Evolutionary conservation across 2,113 vertebrate species (phyloP), one percentile per base, ranked within the genome.

Genomic region (Myotis brandtii): DNA sequence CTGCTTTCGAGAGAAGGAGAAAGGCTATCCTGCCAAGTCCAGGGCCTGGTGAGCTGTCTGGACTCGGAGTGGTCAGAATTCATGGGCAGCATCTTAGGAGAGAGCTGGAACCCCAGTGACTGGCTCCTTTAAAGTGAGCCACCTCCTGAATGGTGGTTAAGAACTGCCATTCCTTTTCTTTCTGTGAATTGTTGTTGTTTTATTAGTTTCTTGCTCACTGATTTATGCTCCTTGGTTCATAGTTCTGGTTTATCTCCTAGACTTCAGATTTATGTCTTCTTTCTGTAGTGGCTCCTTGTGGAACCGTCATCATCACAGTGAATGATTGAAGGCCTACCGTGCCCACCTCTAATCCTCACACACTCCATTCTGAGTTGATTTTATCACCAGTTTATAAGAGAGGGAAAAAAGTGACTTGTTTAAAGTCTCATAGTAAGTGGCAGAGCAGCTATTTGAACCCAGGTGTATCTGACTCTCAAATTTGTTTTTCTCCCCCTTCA

Each of bases 151-250:
- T 5, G 54, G n/a, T 30, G 13, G 48, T 17, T 32, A 5, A 0
- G 11, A 88, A 30, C 20, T 20, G 40, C 21, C 18, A 8, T 52
- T 37, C 17, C 54, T n/a, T 69, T 75, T 20, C 6, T 93, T 43
- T 66, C 59, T 73, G 20, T 69, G 62, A 84, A 81, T 46, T 25
- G 3, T 83, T 62, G 30, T 92, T 93, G 54, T 4, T 27, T 96
- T 83, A 75, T 52, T 85, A 21, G 72, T 34, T 62, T 56, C 56
- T 75, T 54, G 72, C 25, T 73, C n/a, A 27, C 11, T 56, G 79
- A 70, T 77, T 70, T 94, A 81, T 50, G 25, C 3, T 14, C 80
- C 92, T 86, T 89, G 27, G 18, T 80, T 95, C 32, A 70, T 9
- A 86, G 89, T 89, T 89, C 23, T 32, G n/a, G 20, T 62, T 69